phyloP scores from a whole-genome alignment of 2,113 vertebrate species.

The Noturus placidus region DNA sequence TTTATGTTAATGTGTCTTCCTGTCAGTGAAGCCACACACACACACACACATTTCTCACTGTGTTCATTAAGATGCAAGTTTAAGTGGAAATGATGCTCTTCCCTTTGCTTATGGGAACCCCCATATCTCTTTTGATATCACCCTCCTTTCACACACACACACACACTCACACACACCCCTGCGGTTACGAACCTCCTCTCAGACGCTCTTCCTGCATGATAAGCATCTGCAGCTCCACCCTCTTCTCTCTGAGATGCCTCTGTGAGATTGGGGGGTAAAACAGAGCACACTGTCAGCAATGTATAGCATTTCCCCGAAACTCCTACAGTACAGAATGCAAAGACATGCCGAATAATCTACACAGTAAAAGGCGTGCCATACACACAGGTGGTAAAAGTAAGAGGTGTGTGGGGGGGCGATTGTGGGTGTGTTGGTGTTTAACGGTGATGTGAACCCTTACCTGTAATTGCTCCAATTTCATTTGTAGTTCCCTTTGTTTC shows the following conservation, averaged over 20 bases:
- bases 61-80: slow-evolving; percentile 5
- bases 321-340: not conserved
- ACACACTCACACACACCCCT: slow-evolving; percentile 26
- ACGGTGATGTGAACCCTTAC: not conserved
- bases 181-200: slow-evolving; percentile 41
- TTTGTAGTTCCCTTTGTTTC: slow-evolving; percentile 51
- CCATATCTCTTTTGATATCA: not conserved
- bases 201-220: slow-evolving; percentile 48
- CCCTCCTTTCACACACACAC: not conserved
- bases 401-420: not conserved
- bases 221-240: slow-evolving; percentile 45
- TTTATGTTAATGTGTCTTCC: slow-evolving; percentile 23
- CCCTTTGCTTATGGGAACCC: not conserved
- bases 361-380: no score
- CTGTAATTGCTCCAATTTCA: slow-evolving; percentile 48
- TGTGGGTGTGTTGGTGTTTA: not conserved
- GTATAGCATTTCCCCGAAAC: slow-evolving; percentile 17
- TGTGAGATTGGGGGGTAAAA: slow-evolving; percentile 38
- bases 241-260: slow-evolving; percentile 48
- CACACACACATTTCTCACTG: not conserved
- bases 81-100: slow-evolving; percentile 36
- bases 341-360: not conserved
- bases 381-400: not conserved
- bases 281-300: not conserved
- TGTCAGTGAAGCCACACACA: slow-evolving; percentile 2